Evolutionary conservation across 2,888 invertebrate species (phyloP).

Genomic region (Clusia tigrina): DNA sequence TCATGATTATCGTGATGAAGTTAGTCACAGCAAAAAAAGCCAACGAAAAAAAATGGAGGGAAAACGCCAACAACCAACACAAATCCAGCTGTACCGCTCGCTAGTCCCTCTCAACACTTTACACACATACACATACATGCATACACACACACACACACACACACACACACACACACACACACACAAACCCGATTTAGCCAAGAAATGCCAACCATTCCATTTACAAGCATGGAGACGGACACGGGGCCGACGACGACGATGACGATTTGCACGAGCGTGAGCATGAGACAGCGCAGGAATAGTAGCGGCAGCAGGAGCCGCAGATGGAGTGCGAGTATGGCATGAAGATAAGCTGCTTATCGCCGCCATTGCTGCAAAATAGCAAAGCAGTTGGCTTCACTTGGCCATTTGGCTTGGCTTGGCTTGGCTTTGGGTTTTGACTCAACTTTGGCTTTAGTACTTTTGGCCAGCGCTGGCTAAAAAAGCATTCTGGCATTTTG

Average conservation of each 20-base stretch:
- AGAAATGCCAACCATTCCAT: conserved; percentile 37
- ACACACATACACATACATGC: background rate
- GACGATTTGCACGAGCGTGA: no score
- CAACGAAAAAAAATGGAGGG: no score
- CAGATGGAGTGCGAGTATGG: no score
- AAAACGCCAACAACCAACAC: no score
- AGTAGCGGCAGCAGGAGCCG: background rate
- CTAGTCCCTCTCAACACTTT: background rate
- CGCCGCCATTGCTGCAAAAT: conserved; percentile 20
- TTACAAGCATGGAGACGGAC: conserved; percentile 17
- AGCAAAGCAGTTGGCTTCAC: background rate
- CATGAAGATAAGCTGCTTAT: conserved; percentile 36
- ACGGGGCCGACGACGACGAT: background rate
- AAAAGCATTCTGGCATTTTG: background rate
- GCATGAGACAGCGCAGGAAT: background rate
- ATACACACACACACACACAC: background rate
- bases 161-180: no score
- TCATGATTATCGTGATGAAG: conserved; percentile 15
- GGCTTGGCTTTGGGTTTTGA: background rate
- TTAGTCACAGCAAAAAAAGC: conserved; percentile 10
- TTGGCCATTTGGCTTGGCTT: background rate
- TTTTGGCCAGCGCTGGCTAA: background rate
- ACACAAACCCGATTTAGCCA: background rate
- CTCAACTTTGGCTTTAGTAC: background rate
- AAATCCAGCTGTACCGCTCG: no score